These are phyloP conservation scores for Apolygus lucorum DNA, from an alignment of 1,140 invertebrate species.

Conservation along the genomic window DNA sequence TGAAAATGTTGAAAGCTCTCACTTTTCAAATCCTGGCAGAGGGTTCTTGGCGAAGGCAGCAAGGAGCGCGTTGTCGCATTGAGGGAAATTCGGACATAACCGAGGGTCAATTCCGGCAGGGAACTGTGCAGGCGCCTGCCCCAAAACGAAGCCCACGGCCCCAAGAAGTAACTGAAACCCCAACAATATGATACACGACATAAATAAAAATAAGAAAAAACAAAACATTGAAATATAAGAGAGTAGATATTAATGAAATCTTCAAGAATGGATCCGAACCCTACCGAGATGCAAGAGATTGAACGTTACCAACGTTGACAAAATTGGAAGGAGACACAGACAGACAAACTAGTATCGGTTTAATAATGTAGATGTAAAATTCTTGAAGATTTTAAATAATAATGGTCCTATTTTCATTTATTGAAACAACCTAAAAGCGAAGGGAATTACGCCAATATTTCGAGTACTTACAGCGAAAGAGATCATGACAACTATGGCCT, in stretches of 20 bases:
- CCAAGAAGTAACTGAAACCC: conserved; percentile 6
- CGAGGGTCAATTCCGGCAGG: conserved; percentile 46
- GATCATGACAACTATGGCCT: background rate
- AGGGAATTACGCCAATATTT: background rate
- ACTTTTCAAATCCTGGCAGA: conserved; percentile 19
- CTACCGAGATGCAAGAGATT: no score
- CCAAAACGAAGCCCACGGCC: background rate
- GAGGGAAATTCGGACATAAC: conserved; percentile 47
- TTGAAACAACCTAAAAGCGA: no score
- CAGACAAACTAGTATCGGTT: no score
- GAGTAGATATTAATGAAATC: no score
- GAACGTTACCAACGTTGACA: no score
- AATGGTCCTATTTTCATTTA: no score
- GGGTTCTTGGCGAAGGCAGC: conserved; percentile 37
- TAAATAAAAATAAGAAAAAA: background rate
- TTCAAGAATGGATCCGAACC: no score
- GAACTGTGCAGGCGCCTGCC: conserved; percentile 36
- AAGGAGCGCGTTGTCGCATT: conserved; percentile 42
- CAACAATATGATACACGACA: background rate
- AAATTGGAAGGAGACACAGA: no score
- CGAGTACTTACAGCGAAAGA: background rate
- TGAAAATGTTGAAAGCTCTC: no score
- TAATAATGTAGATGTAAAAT: no score
- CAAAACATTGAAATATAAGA: no score
- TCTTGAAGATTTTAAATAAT: no score